Conservation (phyloP, 2,113 vertebrate species). For the Entelurus aequoreus region DNA sequence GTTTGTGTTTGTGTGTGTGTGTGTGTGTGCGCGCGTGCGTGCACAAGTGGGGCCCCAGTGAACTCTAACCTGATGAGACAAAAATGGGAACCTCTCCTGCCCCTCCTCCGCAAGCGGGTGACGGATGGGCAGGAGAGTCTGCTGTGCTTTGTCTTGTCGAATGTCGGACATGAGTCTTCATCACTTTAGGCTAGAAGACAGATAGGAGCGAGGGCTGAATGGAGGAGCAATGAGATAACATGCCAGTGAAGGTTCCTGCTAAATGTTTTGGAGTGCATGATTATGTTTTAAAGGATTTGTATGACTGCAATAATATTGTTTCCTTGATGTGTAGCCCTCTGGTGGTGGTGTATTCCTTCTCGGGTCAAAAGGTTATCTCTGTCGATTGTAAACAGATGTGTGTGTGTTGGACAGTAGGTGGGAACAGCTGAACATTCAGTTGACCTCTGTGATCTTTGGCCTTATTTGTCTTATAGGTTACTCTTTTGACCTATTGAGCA, state of each 20-base stretch:
- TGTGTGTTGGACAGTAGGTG: conserved; percentile 23
- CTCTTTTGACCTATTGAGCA: conserved; percentile 21
- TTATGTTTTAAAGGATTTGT: conserved; percentile 12
- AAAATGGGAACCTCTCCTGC: conserved; percentile 22
- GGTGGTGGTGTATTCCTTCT: conserved; percentile 5
- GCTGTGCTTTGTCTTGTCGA: conserved; percentile 49
- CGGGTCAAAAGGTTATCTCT: conserved; percentile 48
- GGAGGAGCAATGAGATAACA: conserved; percentile 43
- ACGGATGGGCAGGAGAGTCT: conserved; percentile 53
- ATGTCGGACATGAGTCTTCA: conserved; percentile 53
- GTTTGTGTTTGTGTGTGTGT: too few species aligned
- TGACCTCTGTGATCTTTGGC: conserved; percentile 35
- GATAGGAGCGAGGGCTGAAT: conserved; percentile 25
- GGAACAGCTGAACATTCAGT: conserved; percentile 44
- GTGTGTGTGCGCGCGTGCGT: too few species aligned
- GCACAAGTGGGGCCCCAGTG: conserved; percentile 5
- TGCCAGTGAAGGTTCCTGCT: conserved; percentile 33
- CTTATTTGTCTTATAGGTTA: conserved; percentile 31
- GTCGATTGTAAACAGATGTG: conserved; percentile 49
- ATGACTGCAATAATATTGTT: neutral
- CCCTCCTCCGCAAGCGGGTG: conserved; percentile 40
- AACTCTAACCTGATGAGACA: conserved; percentile 51
- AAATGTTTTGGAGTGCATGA: conserved; percentile 23
- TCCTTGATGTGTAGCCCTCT: neutral
- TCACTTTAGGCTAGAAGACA: conserved; percentile 27